Base-by-base conservation (phyloP, 2,113 vertebrate species). In the Scalopus aquaticus region DNA sequence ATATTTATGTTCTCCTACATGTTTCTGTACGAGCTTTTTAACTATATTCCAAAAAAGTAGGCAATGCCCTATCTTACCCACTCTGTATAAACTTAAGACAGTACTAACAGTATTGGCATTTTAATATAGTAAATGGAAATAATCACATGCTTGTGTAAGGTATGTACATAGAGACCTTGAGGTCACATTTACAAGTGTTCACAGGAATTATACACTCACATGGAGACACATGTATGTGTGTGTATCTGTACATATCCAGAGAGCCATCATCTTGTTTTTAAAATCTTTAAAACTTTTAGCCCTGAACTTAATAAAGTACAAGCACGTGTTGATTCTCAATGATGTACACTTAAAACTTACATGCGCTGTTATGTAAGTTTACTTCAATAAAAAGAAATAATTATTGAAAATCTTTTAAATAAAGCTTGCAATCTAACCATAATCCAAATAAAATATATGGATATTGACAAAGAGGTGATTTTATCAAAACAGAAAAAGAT, bases 401-500 rank as follows among this genome's bases (percentile, higher is more conserved):
- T 56, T 56, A 56, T 24, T 1, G 9, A n/a, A 92, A 19, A 13
- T 46, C 81, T 78, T 58, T 5, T 6, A 19, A 85, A 42, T 56
- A 46, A 86, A 72, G 15, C 42, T 92, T 17, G 88, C 20, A 74
- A 81, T 22, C 19, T 73, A 88, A 80, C 10, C 51, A 94, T 42
- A 94, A 82, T 72, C 16, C 44, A 87, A 85, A 83, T 28, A 84
- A 86, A 93, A 64, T 62, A 46, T 17, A 46, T 26, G 0, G 6
- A 72, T 70, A 88, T 51, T 62, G 26, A n/a, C 54, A 60, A 46
- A 49, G 56, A 2, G 26, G 54, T 64, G 37, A 74, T 46, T 74
- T 39, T 17, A 58, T 72, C 51, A 42, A 77, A 89, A 26, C 20
- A 62, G 37, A 3, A 85, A 32, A 92, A n/a, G 22, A 28, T 90